Conservation (phyloP, 2,113 vertebrate species). For the Forbesichthys papilliferus region DNA sequence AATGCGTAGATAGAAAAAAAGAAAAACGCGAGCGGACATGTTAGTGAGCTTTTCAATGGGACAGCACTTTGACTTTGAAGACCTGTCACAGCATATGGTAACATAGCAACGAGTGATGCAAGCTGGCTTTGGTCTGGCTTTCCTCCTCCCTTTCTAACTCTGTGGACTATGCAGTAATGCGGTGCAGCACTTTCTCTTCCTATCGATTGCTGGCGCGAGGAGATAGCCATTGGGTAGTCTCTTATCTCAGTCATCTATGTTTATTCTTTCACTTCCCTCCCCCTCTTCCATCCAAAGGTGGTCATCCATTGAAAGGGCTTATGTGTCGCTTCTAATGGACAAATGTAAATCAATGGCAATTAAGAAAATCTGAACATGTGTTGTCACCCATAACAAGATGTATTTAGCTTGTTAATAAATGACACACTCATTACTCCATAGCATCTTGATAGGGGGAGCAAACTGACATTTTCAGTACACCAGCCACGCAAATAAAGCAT, state of each 20-base stretch:
- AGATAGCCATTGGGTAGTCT: conserved; percentile 22
- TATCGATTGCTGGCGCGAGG: conserved; percentile 30
- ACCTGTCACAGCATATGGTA: background rate
- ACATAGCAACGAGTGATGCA: background rate
- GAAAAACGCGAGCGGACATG: background rate
- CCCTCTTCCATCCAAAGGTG: conserved; percentile 30
- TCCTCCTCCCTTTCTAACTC: conserved; percentile 27
- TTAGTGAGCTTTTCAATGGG: conserved; percentile 12
- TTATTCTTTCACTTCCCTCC: background rate
- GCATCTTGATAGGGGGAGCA: conserved; percentile 55
- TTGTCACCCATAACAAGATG: conserved; percentile 23
- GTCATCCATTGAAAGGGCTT: conserved; percentile 38
- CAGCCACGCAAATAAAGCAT: conserved; percentile 33
- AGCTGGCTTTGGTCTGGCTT: conserved; percentile 6
- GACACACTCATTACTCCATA: conserved; percentile 43
- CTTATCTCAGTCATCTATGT: conserved; percentile 18
- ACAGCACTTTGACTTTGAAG: background rate
- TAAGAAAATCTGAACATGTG: conserved; percentile 22
- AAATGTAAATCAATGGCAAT: conserved; percentile 42
- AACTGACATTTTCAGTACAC: conserved; percentile 58
- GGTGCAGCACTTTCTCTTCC: conserved; percentile 30
- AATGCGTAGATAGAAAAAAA: conserved; percentile 32
- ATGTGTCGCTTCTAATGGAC: background rate
- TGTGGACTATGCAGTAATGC: conserved; percentile 21
- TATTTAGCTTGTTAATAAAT: conserved; percentile 50